Evolutionary conservation across 64 coral and sea anemone species (phyloP), one percentile per base, ranked within the genome.

Genomic region (Hydrozoanthus tunicans): DNA sequence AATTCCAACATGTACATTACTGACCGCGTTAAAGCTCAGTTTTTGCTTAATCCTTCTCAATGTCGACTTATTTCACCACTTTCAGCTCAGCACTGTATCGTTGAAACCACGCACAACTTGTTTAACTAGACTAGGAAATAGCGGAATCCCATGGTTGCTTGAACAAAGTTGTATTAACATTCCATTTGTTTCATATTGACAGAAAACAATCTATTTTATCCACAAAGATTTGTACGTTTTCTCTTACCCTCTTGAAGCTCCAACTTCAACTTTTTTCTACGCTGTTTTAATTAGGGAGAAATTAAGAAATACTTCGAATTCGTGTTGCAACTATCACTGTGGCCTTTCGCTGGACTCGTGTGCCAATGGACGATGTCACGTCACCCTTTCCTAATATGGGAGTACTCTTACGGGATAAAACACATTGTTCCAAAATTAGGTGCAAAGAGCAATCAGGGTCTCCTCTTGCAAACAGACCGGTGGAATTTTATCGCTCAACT

Each of bases 341-440:
- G 13, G 26, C 71, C 51, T 74, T 74, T 32, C 71, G 71, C 71
- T 11, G 26, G 51, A 80, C n/a, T 25, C 61, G 58, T 81, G 32
- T 59, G 58, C 77, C 13, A 79, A 9, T 57, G 53, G 57, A 79
- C 11, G 56, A 88, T 51, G 56, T 88, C 84, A 88, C 84, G 84
- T 88, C 84, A 88, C 69, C n/a, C 67, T 74, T 59, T 74, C 84
- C 84, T 88, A 51, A 88, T 88, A 88, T 74, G 84, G 84, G 69
- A 88, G 56, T 75, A 11, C 56, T 60, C 51, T 68, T 64, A 65
- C 81, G 68, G 84, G 25, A 72, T 88, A 73, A 73, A 73, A 88
- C 10, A 13, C 84, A 24, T 88, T 88, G 24, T 75, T 75, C 56
- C 69, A 88, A 75, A 88, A 75, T 86, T 86, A 86, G 83, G 53